Evolutionary conservation across 2,888 invertebrate species (phyloP).

Genomic region (Cheiracanthium punctorium): DNA sequence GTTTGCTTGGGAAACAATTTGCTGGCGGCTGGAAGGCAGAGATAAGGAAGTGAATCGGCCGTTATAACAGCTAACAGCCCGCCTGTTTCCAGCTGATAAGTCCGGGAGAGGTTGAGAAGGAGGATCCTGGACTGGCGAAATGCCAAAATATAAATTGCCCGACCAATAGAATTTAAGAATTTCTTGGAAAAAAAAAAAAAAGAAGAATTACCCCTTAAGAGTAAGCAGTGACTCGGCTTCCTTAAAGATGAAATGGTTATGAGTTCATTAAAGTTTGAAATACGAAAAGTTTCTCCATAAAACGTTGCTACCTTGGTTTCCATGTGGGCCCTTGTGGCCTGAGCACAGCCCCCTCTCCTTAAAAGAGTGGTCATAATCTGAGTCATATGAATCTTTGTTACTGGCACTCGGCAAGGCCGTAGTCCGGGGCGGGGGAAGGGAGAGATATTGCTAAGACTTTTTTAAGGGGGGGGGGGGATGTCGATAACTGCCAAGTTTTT

Average conservation of each 20-base stretch:
- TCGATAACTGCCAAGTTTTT: too few species aligned
- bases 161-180: neutral
- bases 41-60: slow-evolving; percentile 31
- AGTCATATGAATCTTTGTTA: too few species aligned
- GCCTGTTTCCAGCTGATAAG: slow-evolving; percentile 52
- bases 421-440: too few species aligned
- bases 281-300: neutral
- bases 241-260: neutral
- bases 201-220: too few species aligned
- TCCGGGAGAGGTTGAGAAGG: neutral
- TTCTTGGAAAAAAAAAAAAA: neutral
- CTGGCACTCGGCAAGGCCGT: too few species aligned
- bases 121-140: slow-evolving; percentile 12
- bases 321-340: too few species aligned
- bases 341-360: too few species aligned
- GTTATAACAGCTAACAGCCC: slow-evolving; percentile 16
- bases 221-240: too few species aligned
- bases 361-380: too few species aligned
- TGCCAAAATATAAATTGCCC: slow-evolving; percentile 23
- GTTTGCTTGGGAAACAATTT: slow-evolving; percentile 20
- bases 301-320: too few species aligned
- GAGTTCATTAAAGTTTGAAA: neutral
- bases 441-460: too few species aligned
- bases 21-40: slow-evolving; percentile 32
- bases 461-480: too few species aligned